Percentiles rank a stretch among this genome's conserved stretches.
Conservation (phyloP, 2,113 vertebrate species). For the Rhinoptilus africanus region DNA sequence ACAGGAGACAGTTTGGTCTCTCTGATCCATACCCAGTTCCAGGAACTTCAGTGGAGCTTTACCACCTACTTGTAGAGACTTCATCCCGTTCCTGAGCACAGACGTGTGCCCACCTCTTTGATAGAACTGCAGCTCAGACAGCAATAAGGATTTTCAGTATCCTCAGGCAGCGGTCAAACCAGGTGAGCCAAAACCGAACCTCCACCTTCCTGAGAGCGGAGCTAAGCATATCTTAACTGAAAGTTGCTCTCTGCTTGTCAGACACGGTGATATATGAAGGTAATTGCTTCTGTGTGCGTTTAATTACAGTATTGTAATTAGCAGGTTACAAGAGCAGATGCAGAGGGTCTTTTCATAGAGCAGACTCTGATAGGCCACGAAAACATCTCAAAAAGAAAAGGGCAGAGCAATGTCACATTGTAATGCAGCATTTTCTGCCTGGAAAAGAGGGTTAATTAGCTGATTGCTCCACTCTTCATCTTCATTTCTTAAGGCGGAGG, state of each 20-base stretch:
- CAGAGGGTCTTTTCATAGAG: slow-evolving; percentile 37
- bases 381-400: slow-evolving; percentile 54
- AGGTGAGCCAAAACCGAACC: neutral
- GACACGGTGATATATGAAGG: slow-evolving; percentile 48
- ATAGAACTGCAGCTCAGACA: neutral
- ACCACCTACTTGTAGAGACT: neutral
- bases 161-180: neutral
- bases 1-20: no score
- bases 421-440: slow-evolving; percentile 29
- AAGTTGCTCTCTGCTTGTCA: slow-evolving; percentile 18
- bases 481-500: slow-evolving; percentile 32
- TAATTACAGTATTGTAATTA: slow-evolving; percentile 70
- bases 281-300: slow-evolving; percentile 44
- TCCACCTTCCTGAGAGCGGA: neutral
- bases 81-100: fast-evolving
- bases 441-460: slow-evolving; percentile 59
- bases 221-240: neutral
- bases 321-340: slow-evolving; percentile 61
- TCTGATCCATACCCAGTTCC: neutral
- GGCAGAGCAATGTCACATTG: slow-evolving; percentile 59
- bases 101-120: fast-evolving
- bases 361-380: slow-evolving; percentile 35
- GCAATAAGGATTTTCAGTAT: neutral
- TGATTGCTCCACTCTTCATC: slow-evolving; percentile 37
- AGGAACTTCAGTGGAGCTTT: neutral